A percentile compares a stretch with the other conserved stretches of the same genome.
phyloP scores from a whole-genome alignment of 2,797 vertebrate species.

The Parambassis ranga region DNA sequence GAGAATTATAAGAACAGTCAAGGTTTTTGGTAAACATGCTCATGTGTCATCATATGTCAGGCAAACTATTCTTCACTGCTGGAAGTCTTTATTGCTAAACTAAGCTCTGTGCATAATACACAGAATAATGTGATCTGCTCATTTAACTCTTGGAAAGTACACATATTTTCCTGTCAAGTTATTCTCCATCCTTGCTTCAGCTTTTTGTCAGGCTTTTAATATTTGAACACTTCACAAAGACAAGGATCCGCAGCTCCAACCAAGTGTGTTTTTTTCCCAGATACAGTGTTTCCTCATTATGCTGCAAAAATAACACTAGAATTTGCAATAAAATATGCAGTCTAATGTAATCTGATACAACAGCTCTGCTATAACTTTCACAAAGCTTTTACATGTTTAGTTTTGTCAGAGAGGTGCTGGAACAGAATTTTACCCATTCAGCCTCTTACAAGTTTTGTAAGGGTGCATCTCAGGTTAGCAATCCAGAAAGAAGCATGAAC shows the following conservation, averaged over 20 bases:
- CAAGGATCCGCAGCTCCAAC: not conserved
- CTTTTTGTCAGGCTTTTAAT: not conserved
- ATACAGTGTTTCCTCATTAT: not conserved
- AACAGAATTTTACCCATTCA: not conserved
- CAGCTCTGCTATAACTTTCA: not conserved
- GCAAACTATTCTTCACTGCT: too few species aligned
- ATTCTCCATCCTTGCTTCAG: not conserved
- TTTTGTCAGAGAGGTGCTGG: not conserved
- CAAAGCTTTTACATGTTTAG: not conserved
- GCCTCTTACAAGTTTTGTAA: not conserved
- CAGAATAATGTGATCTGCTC: too few species aligned
- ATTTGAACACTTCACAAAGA: not conserved
- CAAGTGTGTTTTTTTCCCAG: not conserved
- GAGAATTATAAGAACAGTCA: too few species aligned
- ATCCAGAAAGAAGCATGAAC: constrained; percentile 18
- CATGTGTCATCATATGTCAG: too few species aligned
- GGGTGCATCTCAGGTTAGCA: constrained; percentile 27
- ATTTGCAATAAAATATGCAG: not conserved
- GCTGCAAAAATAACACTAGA: not conserved
- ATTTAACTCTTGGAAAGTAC: not conserved
- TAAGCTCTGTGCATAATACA: too few species aligned
- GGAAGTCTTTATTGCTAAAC: too few species aligned
- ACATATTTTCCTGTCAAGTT: not conserved
- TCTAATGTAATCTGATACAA: not conserved
- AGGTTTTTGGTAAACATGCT: too few species aligned